Evolutionary conservation across 2,888 invertebrate genomes (phyloP).

Genomic region (Shargacucullia verbasci): DNA sequence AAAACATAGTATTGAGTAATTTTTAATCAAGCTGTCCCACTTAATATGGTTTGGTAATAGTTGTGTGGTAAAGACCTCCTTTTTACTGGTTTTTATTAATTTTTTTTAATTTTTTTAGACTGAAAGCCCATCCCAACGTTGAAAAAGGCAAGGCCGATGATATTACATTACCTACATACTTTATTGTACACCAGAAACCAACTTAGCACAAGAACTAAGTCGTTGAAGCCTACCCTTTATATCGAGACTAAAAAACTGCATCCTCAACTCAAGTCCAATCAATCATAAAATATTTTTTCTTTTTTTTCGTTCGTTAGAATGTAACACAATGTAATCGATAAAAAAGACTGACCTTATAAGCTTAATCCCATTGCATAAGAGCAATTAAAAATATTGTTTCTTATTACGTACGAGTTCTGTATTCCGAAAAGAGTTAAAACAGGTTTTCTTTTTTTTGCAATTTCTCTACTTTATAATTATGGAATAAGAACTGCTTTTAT

Average conservation of each 20-base stretch:
- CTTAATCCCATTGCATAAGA: constrained; percentile 65
- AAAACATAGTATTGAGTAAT: constrained; percentile 55
- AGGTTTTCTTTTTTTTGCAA: no score
- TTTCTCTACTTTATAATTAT: no score
- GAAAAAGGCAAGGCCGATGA: no score
- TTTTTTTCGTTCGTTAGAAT: constrained; percentile 39
- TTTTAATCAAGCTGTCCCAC: constrained; percentile 53
- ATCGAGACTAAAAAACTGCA: constrained; percentile 35
- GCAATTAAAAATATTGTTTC: constrained; percentile 56
- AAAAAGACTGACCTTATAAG: constrained; percentile 67
- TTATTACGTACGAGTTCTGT: constrained; percentile 38
- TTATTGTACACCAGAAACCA: no score
- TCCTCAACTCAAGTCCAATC: constrained; percentile 49
- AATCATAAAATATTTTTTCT: constrained; percentile 58
- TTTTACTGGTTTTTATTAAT: no score
- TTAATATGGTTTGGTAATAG: constrained; percentile 48
- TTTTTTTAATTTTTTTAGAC: no score
- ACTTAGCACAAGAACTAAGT: background rate
- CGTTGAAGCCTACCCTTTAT: constrained; percentile 21
- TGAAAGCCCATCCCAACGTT: no score
- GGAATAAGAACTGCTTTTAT: no score
- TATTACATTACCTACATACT: no score
- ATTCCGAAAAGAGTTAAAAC: background rate
- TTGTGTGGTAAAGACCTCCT: constrained; percentile 10
- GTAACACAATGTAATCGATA: constrained; percentile 51